These are phyloP conservation scores for Lathamus discolor DNA, from an alignment of 2,113 vertebrate species.

Conservation along the genomic window DNA sequence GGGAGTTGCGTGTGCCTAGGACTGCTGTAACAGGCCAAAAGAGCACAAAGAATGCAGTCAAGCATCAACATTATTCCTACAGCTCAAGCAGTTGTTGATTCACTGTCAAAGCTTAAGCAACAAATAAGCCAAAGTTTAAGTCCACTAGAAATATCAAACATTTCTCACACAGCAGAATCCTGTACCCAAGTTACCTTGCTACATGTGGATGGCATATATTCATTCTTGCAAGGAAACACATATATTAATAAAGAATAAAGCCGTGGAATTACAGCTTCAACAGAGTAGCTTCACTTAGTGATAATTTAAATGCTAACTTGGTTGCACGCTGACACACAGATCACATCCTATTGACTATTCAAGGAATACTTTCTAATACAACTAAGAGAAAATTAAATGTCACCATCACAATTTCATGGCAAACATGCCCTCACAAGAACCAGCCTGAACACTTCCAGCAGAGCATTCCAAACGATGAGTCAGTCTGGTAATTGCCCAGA, in stretches of 20 bases:
- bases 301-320: not conserved
- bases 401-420: not conserved
- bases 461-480: accelerated
- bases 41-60: conserved; percentile 52
- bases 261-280: not conserved
- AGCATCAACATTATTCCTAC: conserved; percentile 33
- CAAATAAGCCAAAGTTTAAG: conserved; percentile 24
- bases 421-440: not conserved
- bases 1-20: not conserved
- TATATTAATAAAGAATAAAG: not conserved
- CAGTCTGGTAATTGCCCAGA: not conserved
- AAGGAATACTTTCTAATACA: not conserved
- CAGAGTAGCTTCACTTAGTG: not conserved
- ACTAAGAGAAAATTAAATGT: not conserved
- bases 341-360: not conserved
- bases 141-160: not conserved
- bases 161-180: not conserved
- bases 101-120: conserved; percentile 16
- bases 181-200: not conserved
- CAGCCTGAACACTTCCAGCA: not conserved
- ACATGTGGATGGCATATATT: not conserved
- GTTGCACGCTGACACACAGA: not conserved
- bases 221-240: not conserved
- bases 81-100: conserved; percentile 24
- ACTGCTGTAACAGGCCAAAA: not conserved